These are phyloP conservation scores for Oxyruncus cristatus DNA, from an alignment of 2,113 vertebrate genomes.

Conservation along the genomic window DNA sequence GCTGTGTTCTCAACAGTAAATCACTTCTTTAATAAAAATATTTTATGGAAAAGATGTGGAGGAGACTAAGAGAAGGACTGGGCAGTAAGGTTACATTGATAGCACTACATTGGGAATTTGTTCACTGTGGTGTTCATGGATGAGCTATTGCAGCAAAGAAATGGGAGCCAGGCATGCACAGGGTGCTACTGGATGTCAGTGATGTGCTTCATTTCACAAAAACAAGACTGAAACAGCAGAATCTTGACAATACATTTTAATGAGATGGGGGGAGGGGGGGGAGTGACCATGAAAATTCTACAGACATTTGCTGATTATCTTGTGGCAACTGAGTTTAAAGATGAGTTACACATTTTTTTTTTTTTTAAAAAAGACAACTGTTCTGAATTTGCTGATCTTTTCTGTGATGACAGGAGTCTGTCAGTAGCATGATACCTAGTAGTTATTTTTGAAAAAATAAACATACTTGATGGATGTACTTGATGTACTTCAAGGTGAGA, in stretches of 20 bases:
- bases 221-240: not conserved
- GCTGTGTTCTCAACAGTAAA: not conserved
- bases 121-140: not conserved
- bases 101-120: not conserved
- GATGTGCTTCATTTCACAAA: not conserved
- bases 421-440: not conserved
- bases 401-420: not conserved
- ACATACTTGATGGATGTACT: not conserved
- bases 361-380: not conserved
- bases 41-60: not conserved
- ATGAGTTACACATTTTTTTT: not conserved
- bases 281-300: not conserved
- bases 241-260: not conserved
- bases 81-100: not conserved
- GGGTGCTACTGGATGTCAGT: not conserved
- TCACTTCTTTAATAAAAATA: not conserved
- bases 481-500: not conserved
- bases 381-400: not conserved
- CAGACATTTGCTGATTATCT: not conserved
- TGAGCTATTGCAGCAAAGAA: not conserved
- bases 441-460: not conserved
- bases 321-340: not conserved
- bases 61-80: not conserved
- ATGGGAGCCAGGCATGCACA: not conserved
- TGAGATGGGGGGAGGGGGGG: not conserved